Evolutionary conservation across 2,888 invertebrate genomes (phyloP).

Genomic region (Celastrina argiolus): DNA sequence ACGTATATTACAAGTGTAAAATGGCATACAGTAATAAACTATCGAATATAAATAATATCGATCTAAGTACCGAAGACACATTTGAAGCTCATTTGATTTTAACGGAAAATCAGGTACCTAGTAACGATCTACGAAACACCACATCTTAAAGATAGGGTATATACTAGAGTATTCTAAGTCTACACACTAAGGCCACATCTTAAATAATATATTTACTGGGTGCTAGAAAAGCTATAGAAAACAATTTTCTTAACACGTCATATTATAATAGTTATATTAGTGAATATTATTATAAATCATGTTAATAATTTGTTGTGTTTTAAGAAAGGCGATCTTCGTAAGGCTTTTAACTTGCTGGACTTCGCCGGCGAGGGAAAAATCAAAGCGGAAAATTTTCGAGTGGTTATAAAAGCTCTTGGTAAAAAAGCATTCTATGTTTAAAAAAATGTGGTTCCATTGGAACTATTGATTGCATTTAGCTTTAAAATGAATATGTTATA

Average conservation of each 20-base stretch:
- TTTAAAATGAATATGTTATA: too few species aligned
- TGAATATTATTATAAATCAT: not conserved
- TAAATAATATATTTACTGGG: too few species aligned
- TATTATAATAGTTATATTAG: too few species aligned
- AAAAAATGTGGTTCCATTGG: not conserved
- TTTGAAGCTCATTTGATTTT: conserved; percentile 50
- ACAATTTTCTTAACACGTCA: too few species aligned
- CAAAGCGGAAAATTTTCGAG: conserved; percentile 63
- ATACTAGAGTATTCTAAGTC: too few species aligned
- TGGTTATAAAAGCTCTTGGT: conserved; percentile 70
- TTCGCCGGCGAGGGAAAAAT: conserved; percentile 68
- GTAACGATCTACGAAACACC: too few species aligned
- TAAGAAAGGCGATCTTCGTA: conserved; percentile 59
- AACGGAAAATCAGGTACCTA: conserved; percentile 53
- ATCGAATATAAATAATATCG: not conserved
- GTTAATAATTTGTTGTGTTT: conserved; percentile 30
- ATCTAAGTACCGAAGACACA: conserved; percentile 31
- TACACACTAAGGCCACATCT: too few species aligned
- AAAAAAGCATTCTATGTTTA: conserved; percentile 23
- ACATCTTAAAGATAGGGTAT: too few species aligned
- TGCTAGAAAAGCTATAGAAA: too few species aligned
- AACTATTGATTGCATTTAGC: not conserved
- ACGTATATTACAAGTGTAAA: not conserved
- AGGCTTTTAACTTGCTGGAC: conserved; percentile 67
- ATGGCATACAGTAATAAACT: not conserved